Conservation (phyloP, 2,888 invertebrate species). For the Rhorus exstirpatorius region DNA sequence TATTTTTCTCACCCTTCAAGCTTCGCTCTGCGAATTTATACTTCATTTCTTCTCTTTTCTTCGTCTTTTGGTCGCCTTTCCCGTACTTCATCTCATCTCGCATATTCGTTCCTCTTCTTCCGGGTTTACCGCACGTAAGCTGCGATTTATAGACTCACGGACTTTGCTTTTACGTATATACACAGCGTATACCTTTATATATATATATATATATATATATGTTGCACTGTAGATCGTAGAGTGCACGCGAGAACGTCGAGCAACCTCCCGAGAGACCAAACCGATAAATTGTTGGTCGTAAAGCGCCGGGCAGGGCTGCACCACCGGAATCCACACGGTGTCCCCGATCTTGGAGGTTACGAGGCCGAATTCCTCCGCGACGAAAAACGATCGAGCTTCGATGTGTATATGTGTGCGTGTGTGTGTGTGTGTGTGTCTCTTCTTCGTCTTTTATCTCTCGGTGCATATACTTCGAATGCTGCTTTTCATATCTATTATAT, state of each 20-base stretch:
- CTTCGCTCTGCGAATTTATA: not conserved
- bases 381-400: conserved; percentile 66
- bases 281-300: conserved; percentile 75
- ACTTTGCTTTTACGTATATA: conserved; percentile 10
- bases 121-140: conserved; percentile 73
- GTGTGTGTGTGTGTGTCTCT: conserved; percentile 3
- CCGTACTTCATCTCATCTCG: conserved; percentile 43
- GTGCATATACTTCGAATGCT: conserved; percentile 14
- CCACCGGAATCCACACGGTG: conserved; percentile 26
- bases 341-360: conserved; percentile 66
- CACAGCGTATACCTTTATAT: conserved; percentile 20
- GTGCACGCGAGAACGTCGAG: conserved; percentile 50
- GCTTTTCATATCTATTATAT: conserved; percentile 29
- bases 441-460: conserved; percentile 16
- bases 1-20: conserved; percentile 12
- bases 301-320: conserved; percentile 66
- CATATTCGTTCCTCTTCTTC: conserved; percentile 62
- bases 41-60: conserved; percentile 7
- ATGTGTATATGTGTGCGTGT: not conserved
- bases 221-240: conserved; percentile 29
- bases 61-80: conserved; percentile 34
- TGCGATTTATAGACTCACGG: conserved; percentile 80
- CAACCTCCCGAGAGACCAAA: conserved; percentile 60
- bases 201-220: conserved; percentile 13
- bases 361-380: conserved; percentile 67